These are phyloP conservation scores for Alviniconcha marisindica DNA, from an alignment of 1,140 invertebrate genomes.

Conservation along the genomic window DNA sequence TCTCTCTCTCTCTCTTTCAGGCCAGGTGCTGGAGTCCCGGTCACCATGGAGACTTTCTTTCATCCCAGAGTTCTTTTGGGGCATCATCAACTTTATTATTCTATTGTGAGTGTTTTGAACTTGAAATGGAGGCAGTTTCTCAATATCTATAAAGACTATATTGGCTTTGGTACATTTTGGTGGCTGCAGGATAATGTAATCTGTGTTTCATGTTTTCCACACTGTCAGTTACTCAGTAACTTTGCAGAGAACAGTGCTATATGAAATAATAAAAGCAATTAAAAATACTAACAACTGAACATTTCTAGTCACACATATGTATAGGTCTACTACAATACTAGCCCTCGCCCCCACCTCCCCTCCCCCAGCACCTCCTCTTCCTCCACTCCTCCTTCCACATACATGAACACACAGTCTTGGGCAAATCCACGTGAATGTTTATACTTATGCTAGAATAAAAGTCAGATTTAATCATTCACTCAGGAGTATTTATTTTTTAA, in stretches of 20 bases:
- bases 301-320: too few relatives aligned
- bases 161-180: neutral
- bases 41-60: slow-evolving; percentile 66
- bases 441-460: too few relatives aligned
- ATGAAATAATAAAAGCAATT: too few relatives aligned
- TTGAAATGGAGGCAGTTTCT: slow-evolving; percentile 32
- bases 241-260: too few relatives aligned
- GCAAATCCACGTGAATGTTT: too few relatives aligned
- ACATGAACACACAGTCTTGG: too few relatives aligned
- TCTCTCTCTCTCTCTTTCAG: slow-evolving; percentile 53
- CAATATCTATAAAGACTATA: neutral
- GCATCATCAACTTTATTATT: slow-evolving; percentile 68
- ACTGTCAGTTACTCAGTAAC: neutral
- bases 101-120: slow-evolving; percentile 69
- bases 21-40: slow-evolving; percentile 61
- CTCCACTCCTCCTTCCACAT: neutral
- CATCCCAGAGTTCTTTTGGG: slow-evolving; percentile 68
- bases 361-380: neutral
- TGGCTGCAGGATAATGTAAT: neutral
- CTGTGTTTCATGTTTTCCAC: neutral
- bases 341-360: neutral
- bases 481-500: too few relatives aligned
- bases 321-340: neutral
- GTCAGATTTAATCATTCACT: too few relatives aligned
- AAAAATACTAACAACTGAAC: too few relatives aligned